Percentiles rank a stretch among this genome's conserved stretches.
Evolutionary conservation across 1,140 invertebrate species (phyloP).

Genomic region (Sweltsa coloradensis): DNA sequence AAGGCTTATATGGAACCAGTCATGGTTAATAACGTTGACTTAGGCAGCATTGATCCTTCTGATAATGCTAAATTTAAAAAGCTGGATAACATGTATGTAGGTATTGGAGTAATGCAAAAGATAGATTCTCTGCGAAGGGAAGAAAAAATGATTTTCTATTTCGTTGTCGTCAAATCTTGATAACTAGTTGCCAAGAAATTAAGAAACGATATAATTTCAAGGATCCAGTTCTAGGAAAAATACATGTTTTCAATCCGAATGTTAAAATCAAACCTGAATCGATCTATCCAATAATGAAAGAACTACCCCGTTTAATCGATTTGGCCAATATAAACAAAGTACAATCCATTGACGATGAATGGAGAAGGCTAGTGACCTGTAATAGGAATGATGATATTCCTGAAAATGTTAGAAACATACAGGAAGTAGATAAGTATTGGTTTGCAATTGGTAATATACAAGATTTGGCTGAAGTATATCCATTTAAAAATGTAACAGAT

Average conservation of each 20-base stretch:
- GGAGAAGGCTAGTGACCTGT: not conserved
- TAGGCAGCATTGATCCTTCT: not conserved
- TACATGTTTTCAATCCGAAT: not conserved
- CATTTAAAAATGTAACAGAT: not conserved
- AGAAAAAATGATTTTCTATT: not conserved
- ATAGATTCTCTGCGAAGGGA: conserved; percentile 7
- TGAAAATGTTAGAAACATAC: no score
- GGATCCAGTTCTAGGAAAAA: not conserved
- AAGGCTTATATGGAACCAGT: conserved; percentile 8
- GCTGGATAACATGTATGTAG: conserved; percentile 10
- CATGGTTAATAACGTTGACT: conserved; percentile 1
- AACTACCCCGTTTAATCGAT: not conserved
- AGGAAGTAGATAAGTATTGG: conserved; percentile 1
- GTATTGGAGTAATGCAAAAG: conserved; percentile 12
- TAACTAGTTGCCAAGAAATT: conserved; percentile 1
- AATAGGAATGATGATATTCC: not conserved
- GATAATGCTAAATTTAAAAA: conserved; percentile 1
- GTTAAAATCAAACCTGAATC: no score
- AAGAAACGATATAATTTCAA: conserved; percentile 8
- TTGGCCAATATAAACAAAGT: not conserved
- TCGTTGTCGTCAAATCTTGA: conserved; percentile 1
- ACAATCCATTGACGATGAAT: not conserved
- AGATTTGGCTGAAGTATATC: not conserved
- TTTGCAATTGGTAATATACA: not conserved
- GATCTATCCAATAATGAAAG: not conserved